Percentiles rank a stretch among this genome's conserved stretches.
phyloP scores from a whole-genome alignment of 1,140 invertebrate species.

The Mizuhopecten yessoensis region DNA sequence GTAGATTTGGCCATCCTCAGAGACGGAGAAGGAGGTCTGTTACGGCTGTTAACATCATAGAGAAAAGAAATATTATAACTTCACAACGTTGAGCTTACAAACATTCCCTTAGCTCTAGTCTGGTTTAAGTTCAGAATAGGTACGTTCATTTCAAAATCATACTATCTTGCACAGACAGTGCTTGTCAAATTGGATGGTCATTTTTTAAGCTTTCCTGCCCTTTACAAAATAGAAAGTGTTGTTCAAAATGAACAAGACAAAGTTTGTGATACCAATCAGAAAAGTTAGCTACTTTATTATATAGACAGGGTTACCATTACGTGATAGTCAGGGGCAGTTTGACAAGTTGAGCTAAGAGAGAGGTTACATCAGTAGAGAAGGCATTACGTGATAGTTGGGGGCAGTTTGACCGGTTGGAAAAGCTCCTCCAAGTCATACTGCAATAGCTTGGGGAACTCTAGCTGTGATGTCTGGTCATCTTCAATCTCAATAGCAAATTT shows the following conservation, averaged over 20 bases:
- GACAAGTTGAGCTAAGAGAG: slow-evolving; percentile 39
- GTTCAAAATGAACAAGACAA: too few relatives aligned
- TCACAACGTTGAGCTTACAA: too few relatives aligned
- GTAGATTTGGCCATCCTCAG: slow-evolving; percentile 77
- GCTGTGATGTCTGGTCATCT: slow-evolving; percentile 63
- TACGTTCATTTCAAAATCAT: too few relatives aligned
- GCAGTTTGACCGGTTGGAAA: slow-evolving; percentile 80
- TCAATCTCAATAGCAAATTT: slow-evolving; percentile 79
- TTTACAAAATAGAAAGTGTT: too few relatives aligned
- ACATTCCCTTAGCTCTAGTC: too few relatives aligned
- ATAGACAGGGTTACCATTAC: background rate
- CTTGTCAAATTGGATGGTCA: too few relatives aligned
- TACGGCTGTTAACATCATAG: slow-evolving; percentile 55
- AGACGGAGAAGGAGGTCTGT: slow-evolving; percentile 80
- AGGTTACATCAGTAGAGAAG: background rate
- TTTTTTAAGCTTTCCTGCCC: too few relatives aligned
- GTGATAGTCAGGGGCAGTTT: background rate
- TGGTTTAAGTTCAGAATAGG: too few relatives aligned
- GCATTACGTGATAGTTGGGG: slow-evolving; percentile 76
- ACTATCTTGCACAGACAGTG: too few relatives aligned
- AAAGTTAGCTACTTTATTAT: too few relatives aligned
- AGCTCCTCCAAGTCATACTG: slow-evolving; percentile 84
- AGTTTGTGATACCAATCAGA: too few relatives aligned
- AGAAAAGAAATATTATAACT: too few relatives aligned
- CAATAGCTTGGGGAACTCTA: slow-evolving; percentile 83